phyloP scores from a whole-genome alignment of 2,888 invertebrate genomes.

The Thecophora atra region DNA sequence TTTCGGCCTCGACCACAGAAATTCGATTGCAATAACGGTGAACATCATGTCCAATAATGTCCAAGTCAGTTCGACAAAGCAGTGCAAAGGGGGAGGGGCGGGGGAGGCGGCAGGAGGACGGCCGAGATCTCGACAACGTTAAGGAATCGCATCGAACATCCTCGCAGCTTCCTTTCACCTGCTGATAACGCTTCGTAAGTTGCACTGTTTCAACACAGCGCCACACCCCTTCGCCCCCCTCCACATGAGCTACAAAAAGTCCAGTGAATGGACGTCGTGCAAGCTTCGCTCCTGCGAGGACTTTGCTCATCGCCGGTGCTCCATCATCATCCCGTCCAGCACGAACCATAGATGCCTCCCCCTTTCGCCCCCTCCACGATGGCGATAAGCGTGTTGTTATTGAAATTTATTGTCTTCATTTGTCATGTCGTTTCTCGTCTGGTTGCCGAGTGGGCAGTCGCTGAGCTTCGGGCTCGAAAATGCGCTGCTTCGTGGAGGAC shows the following conservation, averaged over 20 bases:
- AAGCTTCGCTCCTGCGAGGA: too few relatives aligned
- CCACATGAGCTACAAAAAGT: too few relatives aligned
- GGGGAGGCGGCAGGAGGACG: not conserved
- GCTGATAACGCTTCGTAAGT: not conserved
- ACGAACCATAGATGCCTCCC: not conserved
- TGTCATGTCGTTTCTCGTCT: slow-evolving; percentile 23
- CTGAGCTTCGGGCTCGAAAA: not conserved
- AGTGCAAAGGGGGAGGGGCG: too few relatives aligned
- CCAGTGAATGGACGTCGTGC: too few relatives aligned
- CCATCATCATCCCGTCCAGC: too few relatives aligned
- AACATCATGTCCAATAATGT: too few relatives aligned
- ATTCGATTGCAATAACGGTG: too few relatives aligned
- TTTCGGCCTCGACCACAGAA: too few relatives aligned
- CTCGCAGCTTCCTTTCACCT: not conserved
- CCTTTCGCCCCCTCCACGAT: not conserved
- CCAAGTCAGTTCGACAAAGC: too few relatives aligned
- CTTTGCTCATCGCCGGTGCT: too few relatives aligned
- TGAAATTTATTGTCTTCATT: slow-evolving; percentile 36
- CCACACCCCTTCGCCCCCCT: not conserved
- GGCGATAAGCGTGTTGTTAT: not conserved
- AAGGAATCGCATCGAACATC: not conserved
- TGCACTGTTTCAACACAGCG: not conserved
- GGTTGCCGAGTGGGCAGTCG: not conserved
- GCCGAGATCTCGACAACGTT: not conserved
- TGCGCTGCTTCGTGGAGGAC: not conserved